phyloP scores from a whole-genome alignment of 2,888 invertebrate species.

The Calameuta pallipes region DNA sequence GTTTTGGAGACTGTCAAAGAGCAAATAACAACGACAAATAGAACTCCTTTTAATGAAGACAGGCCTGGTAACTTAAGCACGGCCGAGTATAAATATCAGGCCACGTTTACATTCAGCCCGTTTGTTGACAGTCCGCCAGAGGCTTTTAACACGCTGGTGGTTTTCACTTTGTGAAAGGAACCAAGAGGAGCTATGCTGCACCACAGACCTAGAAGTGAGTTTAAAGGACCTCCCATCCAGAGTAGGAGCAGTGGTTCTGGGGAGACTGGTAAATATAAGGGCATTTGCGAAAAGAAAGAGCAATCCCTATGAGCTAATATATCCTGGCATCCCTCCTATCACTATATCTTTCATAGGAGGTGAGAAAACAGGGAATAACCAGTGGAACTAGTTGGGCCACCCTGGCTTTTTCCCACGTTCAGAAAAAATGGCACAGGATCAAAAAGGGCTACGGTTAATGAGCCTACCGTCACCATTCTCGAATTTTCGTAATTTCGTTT shows the following conservation, averaged over 20 bases:
- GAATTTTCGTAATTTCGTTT: background rate
- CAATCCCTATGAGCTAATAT: background rate
- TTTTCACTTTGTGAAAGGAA: constrained; percentile 3
- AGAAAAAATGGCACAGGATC: background rate
- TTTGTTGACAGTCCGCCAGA: constrained; percentile 4
- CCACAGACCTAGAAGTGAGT: background rate
- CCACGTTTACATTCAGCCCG: background rate
- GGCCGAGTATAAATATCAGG: background rate
- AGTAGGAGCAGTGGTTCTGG: background rate
- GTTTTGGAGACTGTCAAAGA: background rate
- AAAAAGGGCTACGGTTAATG: background rate
- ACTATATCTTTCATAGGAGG: background rate
- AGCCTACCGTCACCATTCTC: background rate
- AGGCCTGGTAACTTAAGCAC: background rate
- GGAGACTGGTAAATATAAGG: background rate
- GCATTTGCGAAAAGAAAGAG: background rate
- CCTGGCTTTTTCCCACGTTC: background rate
- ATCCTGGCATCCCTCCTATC: background rate
- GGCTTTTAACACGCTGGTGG: background rate
- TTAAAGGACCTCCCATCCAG: background rate
- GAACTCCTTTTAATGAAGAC: constrained; percentile 1
- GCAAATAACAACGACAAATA: background rate
- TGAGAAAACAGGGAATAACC: background rate
- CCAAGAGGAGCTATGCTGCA: background rate
- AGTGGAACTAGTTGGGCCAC: background rate